Evolutionary conservation across 2,113 vertebrate genomes (phyloP).

Genomic region (Bombycilla garrulus): DNA sequence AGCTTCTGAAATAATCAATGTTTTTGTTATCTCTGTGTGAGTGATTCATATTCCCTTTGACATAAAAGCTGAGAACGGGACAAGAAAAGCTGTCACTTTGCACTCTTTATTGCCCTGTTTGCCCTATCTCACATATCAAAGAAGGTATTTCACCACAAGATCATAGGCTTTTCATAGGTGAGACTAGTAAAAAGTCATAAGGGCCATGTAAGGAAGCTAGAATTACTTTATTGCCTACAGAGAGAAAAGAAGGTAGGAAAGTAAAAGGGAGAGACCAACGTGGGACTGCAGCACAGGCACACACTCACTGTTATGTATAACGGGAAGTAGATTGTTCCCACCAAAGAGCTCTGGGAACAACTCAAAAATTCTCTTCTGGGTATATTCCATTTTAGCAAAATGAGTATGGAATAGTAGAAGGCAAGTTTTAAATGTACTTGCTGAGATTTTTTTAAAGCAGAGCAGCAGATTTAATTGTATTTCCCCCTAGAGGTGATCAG

Average conservation of each 20-base stretch:
- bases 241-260: background rate
- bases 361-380: background rate
- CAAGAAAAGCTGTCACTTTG: background rate
- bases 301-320: background rate
- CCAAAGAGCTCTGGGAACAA: background rate
- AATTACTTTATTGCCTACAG: background rate
- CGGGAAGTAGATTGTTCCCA: background rate
- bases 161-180: background rate
- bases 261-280: background rate
- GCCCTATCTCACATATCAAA: constrained; percentile 16
- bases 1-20: constrained; percentile 33
- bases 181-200: background rate
- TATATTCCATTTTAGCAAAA: background rate
- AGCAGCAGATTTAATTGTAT: background rate
- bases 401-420: background rate
- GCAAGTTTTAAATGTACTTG: background rate
- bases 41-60: constrained; percentile 33
- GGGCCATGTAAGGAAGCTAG: background rate
- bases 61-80: background rate
- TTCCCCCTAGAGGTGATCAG: background rate
- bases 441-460: background rate
- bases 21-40: constrained; percentile 15
- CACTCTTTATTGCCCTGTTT: constrained; percentile 27
- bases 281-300: background rate
- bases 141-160: constrained; percentile 5